phyloP scores from a whole-genome alignment of 2,888 invertebrate species.

The Desoria tigrina region DNA sequence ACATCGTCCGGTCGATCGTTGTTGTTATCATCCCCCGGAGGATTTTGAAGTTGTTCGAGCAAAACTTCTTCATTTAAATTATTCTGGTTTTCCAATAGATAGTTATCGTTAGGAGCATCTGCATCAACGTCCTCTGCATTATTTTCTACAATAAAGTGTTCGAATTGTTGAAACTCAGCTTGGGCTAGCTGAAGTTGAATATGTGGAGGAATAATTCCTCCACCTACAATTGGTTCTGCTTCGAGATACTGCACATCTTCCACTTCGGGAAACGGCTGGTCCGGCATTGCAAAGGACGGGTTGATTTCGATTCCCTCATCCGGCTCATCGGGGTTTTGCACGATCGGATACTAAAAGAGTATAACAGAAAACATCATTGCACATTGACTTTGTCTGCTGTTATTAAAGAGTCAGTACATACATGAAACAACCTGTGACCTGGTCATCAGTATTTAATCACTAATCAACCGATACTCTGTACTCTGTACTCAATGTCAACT shows the following conservation, averaged over 20 bases:
- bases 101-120: conserved; percentile 21
- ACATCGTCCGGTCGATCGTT: conserved; percentile 53
- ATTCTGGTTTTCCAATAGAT: conserved; percentile 24
- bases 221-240: neutral
- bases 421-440: too few relatives aligned
- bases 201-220: conserved; percentile 36
- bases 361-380: too few relatives aligned
- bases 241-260: conserved; percentile 14
- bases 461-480: too few relatives aligned
- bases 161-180: conserved; percentile 30
- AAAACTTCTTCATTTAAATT: conserved; percentile 41
- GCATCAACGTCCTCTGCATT: conserved; percentile 27
- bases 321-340: conserved; percentile 40
- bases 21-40: conserved; percentile 51
- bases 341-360: too few relatives aligned
- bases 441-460: too few relatives aligned
- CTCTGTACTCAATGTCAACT: too few relatives aligned
- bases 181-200: conserved; percentile 42
- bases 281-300: conserved; percentile 23
- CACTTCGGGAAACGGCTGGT: conserved; percentile 1
- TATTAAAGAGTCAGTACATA: too few relatives aligned
- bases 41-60: conserved; percentile 41
- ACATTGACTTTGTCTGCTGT: too few relatives aligned
- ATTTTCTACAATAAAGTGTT: conserved; percentile 28
- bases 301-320: conserved; percentile 48